phyloP scores from a whole-genome alignment of 1,140 invertebrate species.

The Drosophila seguyi region DNA sequence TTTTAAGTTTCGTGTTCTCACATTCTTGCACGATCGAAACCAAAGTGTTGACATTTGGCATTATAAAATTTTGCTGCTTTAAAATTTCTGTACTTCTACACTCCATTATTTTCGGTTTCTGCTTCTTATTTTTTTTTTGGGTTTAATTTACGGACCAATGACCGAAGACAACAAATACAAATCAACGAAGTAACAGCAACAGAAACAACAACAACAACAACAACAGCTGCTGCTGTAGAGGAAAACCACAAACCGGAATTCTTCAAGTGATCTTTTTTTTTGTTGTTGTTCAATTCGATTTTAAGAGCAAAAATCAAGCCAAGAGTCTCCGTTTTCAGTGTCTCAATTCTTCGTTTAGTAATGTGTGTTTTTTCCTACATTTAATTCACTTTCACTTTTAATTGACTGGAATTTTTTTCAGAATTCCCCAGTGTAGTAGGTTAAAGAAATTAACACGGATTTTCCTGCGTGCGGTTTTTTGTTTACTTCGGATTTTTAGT shows the following conservation, averaged over 20 bases:
- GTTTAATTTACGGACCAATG: slow-evolving; percentile 78
- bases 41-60: slow-evolving; percentile 46
- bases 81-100: slow-evolving; percentile 48
- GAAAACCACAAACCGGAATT: slow-evolving; percentile 80
- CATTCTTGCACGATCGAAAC: slow-evolving; percentile 52
- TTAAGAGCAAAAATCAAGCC: slow-evolving; percentile 49
- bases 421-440: slow-evolving; percentile 51
- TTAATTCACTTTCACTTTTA: slow-evolving; percentile 51
- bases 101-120: slow-evolving; percentile 46
- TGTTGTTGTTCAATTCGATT: slow-evolving; percentile 70
- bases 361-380: slow-evolving; percentile 45
- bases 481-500: slow-evolving; percentile 32
- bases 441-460: slow-evolving; percentile 51
- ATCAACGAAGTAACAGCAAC: slow-evolving; percentile 38
- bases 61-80: slow-evolving; percentile 33
- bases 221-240: slow-evolving; percentile 52
- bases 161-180: slow-evolving; percentile 72
- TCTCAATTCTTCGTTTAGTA: slow-evolving; percentile 38
- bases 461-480: slow-evolving; percentile 24
- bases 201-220: slow-evolving; percentile 18
- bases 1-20: slow-evolving; percentile 26
- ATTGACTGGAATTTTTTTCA: slow-evolving; percentile 38
- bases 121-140: slow-evolving; percentile 38
- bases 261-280: slow-evolving; percentile 71
- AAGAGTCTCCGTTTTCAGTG: slow-evolving; percentile 25